These are phyloP conservation scores for Cataglyphis livida DNA, from an alignment of 2,888 invertebrate species.

Conservation along the genomic window DNA sequence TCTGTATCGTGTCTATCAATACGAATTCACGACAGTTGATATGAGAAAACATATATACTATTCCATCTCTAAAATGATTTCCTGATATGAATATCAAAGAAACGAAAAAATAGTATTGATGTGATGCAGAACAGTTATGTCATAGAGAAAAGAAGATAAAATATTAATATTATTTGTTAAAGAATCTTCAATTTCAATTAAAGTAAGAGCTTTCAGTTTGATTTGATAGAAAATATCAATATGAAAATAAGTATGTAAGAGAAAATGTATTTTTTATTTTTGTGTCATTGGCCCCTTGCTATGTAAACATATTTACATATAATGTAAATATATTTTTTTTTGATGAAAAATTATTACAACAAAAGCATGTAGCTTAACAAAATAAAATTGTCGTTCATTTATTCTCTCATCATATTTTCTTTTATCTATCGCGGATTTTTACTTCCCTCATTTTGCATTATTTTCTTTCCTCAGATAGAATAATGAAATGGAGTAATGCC, in stretches of 20 bases:
- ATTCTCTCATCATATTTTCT: background rate
- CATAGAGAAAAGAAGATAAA: background rate
- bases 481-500: background rate
- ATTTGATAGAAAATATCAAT: background rate
- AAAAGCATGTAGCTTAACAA: background rate
- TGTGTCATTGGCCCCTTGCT: background rate
- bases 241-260: background rate
- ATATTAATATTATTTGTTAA: background rate
- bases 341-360: background rate
- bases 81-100: background rate
- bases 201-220: background rate
- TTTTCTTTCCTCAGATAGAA: background rate
- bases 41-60: background rate
- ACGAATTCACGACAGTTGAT: background rate
- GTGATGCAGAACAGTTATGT: background rate
- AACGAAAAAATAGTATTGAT: background rate
- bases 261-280: background rate
- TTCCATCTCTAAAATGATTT: constrained; percentile 53
- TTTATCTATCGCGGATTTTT: background rate
- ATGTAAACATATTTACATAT: background rate
- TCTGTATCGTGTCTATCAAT: background rate
- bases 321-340: background rate
- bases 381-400: constrained; percentile 16
- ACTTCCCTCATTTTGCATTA: background rate
- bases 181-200: background rate